These are phyloP conservation scores for Pristiophorus japonicus DNA, from an alignment of 2,113 vertebrate species.

Conservation along the genomic window DNA sequence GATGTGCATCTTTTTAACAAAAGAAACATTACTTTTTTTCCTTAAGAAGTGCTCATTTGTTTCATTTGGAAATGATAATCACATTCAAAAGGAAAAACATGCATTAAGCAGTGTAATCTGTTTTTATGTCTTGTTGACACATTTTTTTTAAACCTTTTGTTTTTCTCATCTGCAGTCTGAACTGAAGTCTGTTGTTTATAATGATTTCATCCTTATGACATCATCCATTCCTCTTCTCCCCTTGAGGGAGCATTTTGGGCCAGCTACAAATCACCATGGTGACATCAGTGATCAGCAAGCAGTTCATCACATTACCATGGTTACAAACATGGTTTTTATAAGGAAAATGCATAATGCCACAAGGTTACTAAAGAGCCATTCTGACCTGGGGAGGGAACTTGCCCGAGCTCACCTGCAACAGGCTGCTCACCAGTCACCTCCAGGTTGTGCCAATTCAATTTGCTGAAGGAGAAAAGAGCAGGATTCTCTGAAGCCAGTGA, in stretches of 20 bases:
- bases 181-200: background rate
- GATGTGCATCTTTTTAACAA: background rate
- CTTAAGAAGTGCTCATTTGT: background rate
- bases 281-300: background rate
- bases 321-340: slow-evolving; percentile 1
- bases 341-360: background rate
- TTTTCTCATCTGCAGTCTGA: background rate
- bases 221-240: background rate
- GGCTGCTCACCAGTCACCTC: background rate
- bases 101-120: background rate
- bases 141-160: background rate
- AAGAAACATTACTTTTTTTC: background rate
- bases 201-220: slow-evolving; percentile 15
- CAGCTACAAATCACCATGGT: background rate
- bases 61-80: background rate
- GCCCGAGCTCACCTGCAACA: background rate
- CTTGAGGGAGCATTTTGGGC: slow-evolving; percentile 11
- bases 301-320: slow-evolving; percentile 1
- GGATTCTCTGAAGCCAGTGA: background rate
- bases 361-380: background rate
- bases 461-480: background rate
- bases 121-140: background rate
- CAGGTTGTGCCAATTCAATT: background rate
- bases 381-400: background rate
- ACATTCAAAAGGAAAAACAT: background rate